A percentile compares a stretch with the other conserved stretches of the same genome.
Conservation (phyloP, 2,113 vertebrate species). For the Malurus cyaneus region DNA sequence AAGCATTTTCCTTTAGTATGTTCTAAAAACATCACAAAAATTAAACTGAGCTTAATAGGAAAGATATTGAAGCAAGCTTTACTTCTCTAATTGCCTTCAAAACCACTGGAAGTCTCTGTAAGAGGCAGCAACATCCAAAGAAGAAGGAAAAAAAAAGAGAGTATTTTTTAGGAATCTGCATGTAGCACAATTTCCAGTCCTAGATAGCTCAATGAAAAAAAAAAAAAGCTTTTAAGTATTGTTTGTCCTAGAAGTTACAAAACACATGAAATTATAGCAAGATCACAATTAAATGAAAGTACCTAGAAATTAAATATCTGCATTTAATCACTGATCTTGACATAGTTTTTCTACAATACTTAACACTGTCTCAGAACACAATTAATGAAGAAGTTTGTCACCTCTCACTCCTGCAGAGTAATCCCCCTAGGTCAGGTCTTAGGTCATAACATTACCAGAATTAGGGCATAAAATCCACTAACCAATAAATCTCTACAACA, state of each 20-base stretch:
- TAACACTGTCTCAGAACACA: neutral
- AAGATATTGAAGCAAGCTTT: neutral
- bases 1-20: neutral
- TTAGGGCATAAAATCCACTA: neutral
- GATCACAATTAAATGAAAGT: neutral
- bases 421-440: neutral
- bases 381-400: neutral
- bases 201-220: neutral
- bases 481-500: neutral
- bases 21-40: neutral
- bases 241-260: neutral
- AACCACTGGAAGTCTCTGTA: neutral
- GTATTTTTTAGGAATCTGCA: neutral
- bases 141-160: neutral
- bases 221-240: neutral
- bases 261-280: conserved; percentile 10
- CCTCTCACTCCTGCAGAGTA: conserved; percentile 11
- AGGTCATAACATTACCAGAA: neutral
- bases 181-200: neutral
- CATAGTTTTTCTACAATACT: neutral
- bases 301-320: neutral
- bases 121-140: neutral
- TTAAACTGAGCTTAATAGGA: neutral
- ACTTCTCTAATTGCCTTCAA: neutral
- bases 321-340: neutral